Evolutionary conservation across 1,140 invertebrate species (phyloP).

Genomic region (Drosophila murphyi): DNA sequence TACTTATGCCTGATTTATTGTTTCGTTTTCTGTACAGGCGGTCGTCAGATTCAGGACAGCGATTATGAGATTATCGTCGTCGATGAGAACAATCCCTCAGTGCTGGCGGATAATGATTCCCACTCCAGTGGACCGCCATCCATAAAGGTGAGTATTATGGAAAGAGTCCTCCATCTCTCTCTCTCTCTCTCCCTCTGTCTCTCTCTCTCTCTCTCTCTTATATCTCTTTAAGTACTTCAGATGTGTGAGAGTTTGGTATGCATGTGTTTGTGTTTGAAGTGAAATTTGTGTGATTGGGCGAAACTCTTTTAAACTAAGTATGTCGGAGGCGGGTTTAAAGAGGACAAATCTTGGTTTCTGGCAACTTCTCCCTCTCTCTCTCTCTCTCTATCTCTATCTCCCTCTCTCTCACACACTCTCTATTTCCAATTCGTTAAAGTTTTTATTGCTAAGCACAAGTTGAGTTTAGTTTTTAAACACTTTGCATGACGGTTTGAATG

Average conservation of each 20-base stretch:
- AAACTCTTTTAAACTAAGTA: background rate
- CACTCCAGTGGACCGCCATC: slow-evolving; percentile 90
- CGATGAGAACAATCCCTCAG: slow-evolving; percentile 94
- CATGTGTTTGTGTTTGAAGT: slow-evolving; percentile 1
- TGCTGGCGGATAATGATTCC: slow-evolving; percentile 91
- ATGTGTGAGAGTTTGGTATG: background rate
- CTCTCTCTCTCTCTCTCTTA: too few relatives aligned
- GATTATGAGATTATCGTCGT: slow-evolving; percentile 96
- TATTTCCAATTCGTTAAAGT: background rate
- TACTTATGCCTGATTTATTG: background rate
- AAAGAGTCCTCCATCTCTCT: too few relatives aligned
- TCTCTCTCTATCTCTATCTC: too few relatives aligned
- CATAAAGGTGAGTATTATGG: slow-evolving; percentile 89
- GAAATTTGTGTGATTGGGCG: background rate
- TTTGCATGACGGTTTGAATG: slow-evolving; percentile 33
- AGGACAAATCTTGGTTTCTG: background rate
- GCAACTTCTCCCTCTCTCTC: background rate
- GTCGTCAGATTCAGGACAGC: slow-evolving; percentile 88
- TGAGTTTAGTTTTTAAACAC: slow-evolving; percentile 19
- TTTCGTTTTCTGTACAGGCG: slow-evolving; percentile 58
- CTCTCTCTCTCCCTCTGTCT: too few relatives aligned
- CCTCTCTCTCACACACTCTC: too few relatives aligned
- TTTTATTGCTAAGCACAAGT: slow-evolving; percentile 8
- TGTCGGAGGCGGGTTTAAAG: background rate
- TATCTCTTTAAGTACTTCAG: background rate